A percentile compares a stretch with the other conserved stretches of the same genome.
phyloP scores from a whole-genome alignment of 37 sponge, comb jelly and placozoan genomes.

The Amphimedon queenslandica region DNA sequence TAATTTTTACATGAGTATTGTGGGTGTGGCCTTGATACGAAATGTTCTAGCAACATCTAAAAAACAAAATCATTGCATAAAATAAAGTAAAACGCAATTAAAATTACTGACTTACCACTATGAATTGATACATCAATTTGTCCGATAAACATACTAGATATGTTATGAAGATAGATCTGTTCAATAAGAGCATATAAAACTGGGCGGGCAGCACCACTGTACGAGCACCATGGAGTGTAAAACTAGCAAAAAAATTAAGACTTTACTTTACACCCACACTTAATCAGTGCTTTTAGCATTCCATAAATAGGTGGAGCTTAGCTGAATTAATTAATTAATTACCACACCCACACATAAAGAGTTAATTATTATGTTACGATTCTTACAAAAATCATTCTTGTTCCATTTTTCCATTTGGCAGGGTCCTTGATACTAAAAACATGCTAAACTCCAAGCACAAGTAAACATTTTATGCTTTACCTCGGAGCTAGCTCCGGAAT shows the following conservation, averaged over 20 bases:
- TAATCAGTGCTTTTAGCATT: too few species aligned
- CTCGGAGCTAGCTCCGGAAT: not conserved
- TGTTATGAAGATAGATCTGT: constrained; percentile 25
- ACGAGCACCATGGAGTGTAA: constrained; percentile 60
- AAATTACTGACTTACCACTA: constrained; percentile 9
- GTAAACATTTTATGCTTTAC: not conserved
- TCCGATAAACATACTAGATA: constrained; percentile 26
- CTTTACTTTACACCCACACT: too few species aligned
- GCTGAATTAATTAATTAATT: too few species aligned
- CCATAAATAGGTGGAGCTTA: too few species aligned
- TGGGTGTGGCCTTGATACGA: constrained; percentile 33
- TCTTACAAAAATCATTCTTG: constrained; percentile 1
- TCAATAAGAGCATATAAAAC: constrained; percentile 32
- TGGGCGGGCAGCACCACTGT: constrained; percentile 34
- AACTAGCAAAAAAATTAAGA: too few species aligned
- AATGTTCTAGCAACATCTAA: constrained; percentile 44
- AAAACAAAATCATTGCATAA: not conserved
- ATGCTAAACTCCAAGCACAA: not conserved
- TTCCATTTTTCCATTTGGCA: constrained; percentile 1
- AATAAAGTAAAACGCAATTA: not conserved
- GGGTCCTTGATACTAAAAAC: constrained; percentile 3
- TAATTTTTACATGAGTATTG: constrained; percentile 37
- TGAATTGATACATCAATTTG: constrained; percentile 53
- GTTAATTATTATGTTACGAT: not conserved
- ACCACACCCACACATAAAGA: too few species aligned